Base-by-base conservation (phyloP, 2,888 invertebrate genomes). In the Homarus gammarus region DNA sequence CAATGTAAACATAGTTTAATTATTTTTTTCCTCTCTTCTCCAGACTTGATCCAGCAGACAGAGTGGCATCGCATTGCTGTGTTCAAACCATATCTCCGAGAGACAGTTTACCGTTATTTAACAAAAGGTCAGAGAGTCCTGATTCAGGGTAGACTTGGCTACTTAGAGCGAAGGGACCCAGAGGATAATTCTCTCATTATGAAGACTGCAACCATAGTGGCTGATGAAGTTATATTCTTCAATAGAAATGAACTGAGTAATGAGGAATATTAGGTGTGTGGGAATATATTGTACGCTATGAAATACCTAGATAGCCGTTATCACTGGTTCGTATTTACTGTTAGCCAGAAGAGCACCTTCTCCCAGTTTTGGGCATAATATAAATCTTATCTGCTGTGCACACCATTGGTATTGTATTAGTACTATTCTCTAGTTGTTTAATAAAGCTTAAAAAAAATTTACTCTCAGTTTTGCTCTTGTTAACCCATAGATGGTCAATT, bases 31-130 rank as follows among this genome's bases (percentile, higher is more conserved):
- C 8, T 49, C 18, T 73, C n/a, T 73, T 68, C 72, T 70, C 12
- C 91, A 91, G 91, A 92, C n/a, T 31, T 88, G 27, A 83, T 84
- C 31, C 92, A 92, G 75, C 90, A 97, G 93, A 98, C 98, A 12
- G 98, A 98, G 92, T 98, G 98, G 98, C 98, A 98, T 94, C 95
- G 97, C 93, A 94, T 98, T 79, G 96, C 97, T 93, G 96, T 98
- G 10, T 98, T 98, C 93, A 97, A 96, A 93, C 98, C 97, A 2
- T 95, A 95, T 85, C 95, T 99, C 1, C 95, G 98, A 64, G 97
- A 98, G 44, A 95, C 95, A 0, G 96, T 97, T 0, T 96, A 96
- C 93, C 96, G 96, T 93, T 97, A 96, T 93, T 94, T 98, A 87
- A 97, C 96, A 93, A 98, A 98, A 94, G 98, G 98, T 0, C 97